A percentile compares a stretch with the other conserved stretches of the same genome.
These are phyloP conservation scores for Amazona vittata DNA, from an alignment of 2,113 vertebrate genomes.

Conservation along the genomic window DNA sequence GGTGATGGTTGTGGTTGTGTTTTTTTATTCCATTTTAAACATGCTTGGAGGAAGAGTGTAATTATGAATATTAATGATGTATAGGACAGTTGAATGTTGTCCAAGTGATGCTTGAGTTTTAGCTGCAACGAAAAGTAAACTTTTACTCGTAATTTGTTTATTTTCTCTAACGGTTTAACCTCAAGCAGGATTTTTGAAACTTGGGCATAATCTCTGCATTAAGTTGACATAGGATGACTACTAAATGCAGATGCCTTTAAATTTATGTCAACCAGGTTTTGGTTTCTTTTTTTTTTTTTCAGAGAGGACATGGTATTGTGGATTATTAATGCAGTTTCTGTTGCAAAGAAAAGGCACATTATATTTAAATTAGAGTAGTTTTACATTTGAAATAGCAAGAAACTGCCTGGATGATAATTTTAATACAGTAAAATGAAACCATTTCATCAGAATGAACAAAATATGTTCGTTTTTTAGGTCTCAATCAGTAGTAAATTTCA, in stretches of 20 bases:
- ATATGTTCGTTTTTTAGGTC: not conserved
- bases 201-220: not conserved
- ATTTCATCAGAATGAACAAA: not conserved
- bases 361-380: not conserved
- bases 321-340: not conserved
- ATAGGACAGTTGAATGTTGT: not conserved
- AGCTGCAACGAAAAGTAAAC: not conserved
- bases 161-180: not conserved
- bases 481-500: constrained; percentile 7
- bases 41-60: not conserved
- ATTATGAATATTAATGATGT: not conserved
- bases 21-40: not conserved
- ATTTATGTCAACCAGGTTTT: not conserved
- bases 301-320: not conserved
- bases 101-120: not conserved
- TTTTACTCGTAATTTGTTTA: not conserved
- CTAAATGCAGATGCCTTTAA: not conserved
- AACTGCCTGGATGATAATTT: not conserved
- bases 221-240: not conserved
- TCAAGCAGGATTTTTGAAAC: not conserved
- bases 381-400: not conserved
- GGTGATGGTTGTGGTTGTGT: not conserved
- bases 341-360: not conserved
- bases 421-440: not conserved
- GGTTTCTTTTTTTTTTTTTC: not conserved